Percentiles rank a stretch among this genome's conserved stretches.
Evolutionary conservation across 2,797 vertebrate species (phyloP).

Genomic region (Eremophila alpestris): DNA sequence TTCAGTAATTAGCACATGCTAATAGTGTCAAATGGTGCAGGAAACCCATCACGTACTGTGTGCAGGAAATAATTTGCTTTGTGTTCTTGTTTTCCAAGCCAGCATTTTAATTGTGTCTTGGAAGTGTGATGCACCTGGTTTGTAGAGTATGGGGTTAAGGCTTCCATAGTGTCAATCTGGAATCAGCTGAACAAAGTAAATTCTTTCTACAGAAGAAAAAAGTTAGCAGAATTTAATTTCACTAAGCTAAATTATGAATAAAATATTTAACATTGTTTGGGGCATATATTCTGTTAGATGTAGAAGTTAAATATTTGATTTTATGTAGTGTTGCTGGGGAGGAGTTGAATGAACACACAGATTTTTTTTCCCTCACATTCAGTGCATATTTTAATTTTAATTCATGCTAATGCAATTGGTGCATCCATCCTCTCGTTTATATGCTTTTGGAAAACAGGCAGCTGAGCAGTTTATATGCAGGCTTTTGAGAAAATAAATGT

Average conservation of each 20-base stretch:
- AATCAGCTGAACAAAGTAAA: not conserved
- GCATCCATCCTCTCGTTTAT: not conserved
- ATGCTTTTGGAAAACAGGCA: not conserved
- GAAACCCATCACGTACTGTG: not conserved
- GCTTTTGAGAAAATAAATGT: conserved; percentile 23
- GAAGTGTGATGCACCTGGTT: not conserved
- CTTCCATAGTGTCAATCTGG: not conserved
- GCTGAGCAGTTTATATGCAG: not conserved
- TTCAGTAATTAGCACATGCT: not conserved
- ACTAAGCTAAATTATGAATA: not conserved
- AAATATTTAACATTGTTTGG: not conserved
- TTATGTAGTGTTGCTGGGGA: not conserved
- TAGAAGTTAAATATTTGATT: not conserved
- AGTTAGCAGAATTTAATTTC: not conserved
- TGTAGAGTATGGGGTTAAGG: not conserved
- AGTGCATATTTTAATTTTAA: not conserved
- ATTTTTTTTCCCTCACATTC: not conserved
- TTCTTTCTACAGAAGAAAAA: not conserved
- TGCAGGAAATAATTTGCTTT: not conserved
- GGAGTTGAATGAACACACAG: not conserved
- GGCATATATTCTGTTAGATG: not conserved
- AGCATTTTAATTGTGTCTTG: not conserved
- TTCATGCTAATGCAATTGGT: not conserved
- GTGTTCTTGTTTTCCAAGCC: not conserved
- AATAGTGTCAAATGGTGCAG: not conserved